Evolutionary conservation across 2,797 vertebrate genomes (phyloP).

Genomic region (Enteromius paludinosus): DNA sequence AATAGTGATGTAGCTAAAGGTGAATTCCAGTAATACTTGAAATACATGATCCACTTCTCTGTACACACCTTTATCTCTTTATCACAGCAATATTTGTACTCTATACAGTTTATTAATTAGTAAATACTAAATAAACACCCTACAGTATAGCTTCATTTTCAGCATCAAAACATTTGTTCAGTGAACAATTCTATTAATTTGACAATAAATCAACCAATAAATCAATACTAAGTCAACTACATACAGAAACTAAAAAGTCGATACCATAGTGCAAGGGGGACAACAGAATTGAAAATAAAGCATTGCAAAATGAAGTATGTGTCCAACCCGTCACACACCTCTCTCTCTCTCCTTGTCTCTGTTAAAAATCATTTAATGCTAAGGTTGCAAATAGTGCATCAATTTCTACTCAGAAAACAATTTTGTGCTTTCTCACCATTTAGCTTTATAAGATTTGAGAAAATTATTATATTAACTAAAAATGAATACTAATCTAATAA

Average conservation of each 20-base stretch:
- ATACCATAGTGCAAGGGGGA: not conserved
- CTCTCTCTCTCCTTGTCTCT: not conserved
- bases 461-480: not conserved
- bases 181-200: not conserved
- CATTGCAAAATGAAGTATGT: not conserved
- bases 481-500: not conserved
- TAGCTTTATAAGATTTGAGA: not conserved
- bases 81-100: slow-evolving; percentile 7
- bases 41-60: slow-evolving; percentile 5
- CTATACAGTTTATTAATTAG: not conserved
- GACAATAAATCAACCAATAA: not conserved
- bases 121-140: no score
- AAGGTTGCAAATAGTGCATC: not conserved
- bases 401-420: not conserved
- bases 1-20: not conserved
- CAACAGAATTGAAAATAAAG: not conserved
- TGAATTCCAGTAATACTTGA: not conserved
- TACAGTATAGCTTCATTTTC: not conserved
- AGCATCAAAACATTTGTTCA: not conserved
- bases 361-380: not conserved
- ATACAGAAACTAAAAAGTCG: not conserved
- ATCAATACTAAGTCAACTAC: not conserved
- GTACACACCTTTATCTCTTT: not conserved
- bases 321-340: not conserved
- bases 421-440: not conserved